Evolutionary conservation across 2,797 vertebrate genomes (phyloP), one percentile per base, ranked within the genome.

Genomic region (Leptatherina wallacei): DNA sequence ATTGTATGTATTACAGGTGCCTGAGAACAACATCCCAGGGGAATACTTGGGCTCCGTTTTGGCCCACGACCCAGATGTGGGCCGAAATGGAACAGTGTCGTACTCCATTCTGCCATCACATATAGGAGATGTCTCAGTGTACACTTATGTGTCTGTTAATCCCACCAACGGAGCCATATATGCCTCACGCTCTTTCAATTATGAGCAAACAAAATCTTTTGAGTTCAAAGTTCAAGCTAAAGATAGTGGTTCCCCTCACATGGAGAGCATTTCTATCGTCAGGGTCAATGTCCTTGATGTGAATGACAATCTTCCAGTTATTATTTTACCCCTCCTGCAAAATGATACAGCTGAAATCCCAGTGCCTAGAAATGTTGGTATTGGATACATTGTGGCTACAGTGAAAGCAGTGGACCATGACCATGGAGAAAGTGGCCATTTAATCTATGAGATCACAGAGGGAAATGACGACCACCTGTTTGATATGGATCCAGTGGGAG

Each of bases 161-260:
- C 98, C 98, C 65, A 97, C 98, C 60, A 99, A 99, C n/a, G 98
- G 98, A 85, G 98, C 98, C 89, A 98, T 99, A 81, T 99, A 99
- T 0, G 98, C 98, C 24, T 94, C 98, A 54, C 95, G 98, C 61
- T 98, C 97, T 81, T 99, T 99, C 77, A 99, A 99, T 87, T 98
- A 98, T 0, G 98, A 99, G 78, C 98, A 99, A 82, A 99, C 97
- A 3, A 99, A 98, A 71, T 97, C 96, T 63, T 99, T 99, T 78
- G 98, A 99, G 90, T 99, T 99, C 88, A 98, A 97, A 0, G 97
- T 99, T 69, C 94, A 98, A 63, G 98, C 98, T 20, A 99, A 99
- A 91, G 98, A 99, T 84, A 97, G 96, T 0, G 98, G 98, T 22
- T 96, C 96, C 0, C 98, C 98, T 40, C 98, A 98, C 85, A 91